These are phyloP conservation scores for Esox lucius DNA, from an alignment of 2,797 vertebrate genomes.

Conservation along the genomic window DNA sequence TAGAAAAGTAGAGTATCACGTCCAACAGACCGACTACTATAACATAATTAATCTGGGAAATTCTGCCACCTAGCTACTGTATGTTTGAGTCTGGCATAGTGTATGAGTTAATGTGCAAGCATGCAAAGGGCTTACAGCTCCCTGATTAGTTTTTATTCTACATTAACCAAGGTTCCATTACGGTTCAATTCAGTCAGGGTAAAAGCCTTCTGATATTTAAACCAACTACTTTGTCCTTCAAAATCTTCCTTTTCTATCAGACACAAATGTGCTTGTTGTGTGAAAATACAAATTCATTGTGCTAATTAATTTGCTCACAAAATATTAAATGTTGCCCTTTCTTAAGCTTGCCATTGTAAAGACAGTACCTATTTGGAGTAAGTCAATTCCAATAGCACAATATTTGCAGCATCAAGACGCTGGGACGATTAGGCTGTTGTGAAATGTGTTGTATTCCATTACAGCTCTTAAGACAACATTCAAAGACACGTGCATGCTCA, in stretches of 20 bases:
- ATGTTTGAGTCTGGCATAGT: neutral
- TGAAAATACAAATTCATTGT: constrained; percentile 3
- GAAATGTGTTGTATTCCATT: neutral
- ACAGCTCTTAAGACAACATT: constrained; percentile 1
- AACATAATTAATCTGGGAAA: constrained; percentile 33
- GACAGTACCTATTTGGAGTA: neutral
- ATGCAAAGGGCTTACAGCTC: neutral
- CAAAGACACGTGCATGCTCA: neutral
- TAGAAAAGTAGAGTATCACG: constrained; percentile 37
- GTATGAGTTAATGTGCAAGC: no score
- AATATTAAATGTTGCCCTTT: neutral
- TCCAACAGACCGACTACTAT: constrained; percentile 12
- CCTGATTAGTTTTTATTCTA: neutral
- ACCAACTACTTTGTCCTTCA: neutral
- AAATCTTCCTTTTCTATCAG: neutral
- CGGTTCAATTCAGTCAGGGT: neutral
- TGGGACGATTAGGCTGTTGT: neutral
- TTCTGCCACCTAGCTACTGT: neutral
- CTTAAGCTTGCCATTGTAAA: neutral
- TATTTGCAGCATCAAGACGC: neutral
- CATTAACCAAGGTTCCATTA: neutral
- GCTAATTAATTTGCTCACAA: neutral
- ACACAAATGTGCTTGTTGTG: neutral
- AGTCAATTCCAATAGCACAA: neutral
- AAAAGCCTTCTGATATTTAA: neutral